phyloP scores from a whole-genome alignment of 1,140 invertebrate species.

The Scaptomyza hsui region DNA sequence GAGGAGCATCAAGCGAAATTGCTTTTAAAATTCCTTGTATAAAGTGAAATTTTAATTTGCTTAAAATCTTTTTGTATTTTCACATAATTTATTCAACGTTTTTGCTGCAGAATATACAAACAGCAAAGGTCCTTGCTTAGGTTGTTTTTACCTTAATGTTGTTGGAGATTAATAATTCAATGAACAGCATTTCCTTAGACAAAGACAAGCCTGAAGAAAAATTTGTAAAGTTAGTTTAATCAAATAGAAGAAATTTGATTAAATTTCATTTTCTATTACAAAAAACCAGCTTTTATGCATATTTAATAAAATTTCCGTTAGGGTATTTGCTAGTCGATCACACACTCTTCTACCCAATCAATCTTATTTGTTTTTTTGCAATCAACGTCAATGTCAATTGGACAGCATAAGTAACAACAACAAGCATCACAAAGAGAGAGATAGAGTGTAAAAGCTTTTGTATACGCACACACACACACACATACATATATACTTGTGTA shows the following conservation, averaged over 20 bases:
- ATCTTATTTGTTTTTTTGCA: not conserved
- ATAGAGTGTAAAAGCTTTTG: slow-evolving; percentile 8
- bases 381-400: slow-evolving; percentile 10
- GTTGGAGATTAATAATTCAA: no score
- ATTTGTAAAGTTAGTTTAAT: no score
- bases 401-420: not conserved
- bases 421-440: not conserved
- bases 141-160: no score
- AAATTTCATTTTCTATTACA: no score
- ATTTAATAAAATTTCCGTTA: not conserved
- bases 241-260: no score
- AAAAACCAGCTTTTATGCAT: no score
- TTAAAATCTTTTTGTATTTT: not conserved
- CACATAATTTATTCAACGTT: not conserved
- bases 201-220: no score
- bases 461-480: slow-evolving; percentile 12
- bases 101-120: not conserved
- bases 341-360: not conserved
- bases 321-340: not conserved
- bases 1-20: no score
- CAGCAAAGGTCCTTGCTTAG: no score
- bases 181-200: no score
- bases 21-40: not conserved
- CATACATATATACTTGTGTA: not conserved
- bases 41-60: slow-evolving; percentile 1